A percentile compares a stretch with the other conserved stretches of the same genome.
Conservation (phyloP, 2,113 vertebrate species). For the Catharus bicknelli region DNA sequence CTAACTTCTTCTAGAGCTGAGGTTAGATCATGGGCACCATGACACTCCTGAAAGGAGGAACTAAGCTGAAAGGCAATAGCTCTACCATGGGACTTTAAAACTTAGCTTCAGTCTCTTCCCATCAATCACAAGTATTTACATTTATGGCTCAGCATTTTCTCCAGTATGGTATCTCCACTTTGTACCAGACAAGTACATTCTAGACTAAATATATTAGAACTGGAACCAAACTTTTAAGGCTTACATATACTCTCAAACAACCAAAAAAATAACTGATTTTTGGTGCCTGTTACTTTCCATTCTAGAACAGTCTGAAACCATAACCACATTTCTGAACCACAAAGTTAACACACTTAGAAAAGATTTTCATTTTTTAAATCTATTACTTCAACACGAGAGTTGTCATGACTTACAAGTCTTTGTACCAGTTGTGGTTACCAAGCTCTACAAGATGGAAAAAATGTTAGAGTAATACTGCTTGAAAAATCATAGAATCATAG, state of each 20-base stretch:
- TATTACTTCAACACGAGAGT: not conserved
- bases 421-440: not conserved
- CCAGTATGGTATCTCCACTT: not conserved
- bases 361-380: not conserved
- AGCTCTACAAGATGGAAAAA: not conserved
- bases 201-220: not conserved
- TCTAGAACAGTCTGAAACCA: not conserved
- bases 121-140: not conserved
- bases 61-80: not conserved
- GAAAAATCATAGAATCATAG: not conserved
- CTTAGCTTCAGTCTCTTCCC: not conserved
- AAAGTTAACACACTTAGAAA: not conserved
- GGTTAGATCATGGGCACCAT: not conserved
- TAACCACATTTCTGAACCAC: not conserved
- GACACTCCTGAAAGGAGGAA: not conserved
- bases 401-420: not conserved
- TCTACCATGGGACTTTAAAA: not conserved
- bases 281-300: not conserved
- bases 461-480: not conserved
- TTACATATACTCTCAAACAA: not conserved
- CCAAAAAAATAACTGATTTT: not conserved
- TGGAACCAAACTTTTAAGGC: not conserved
- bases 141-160: not conserved
- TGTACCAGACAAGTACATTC: not conserved
- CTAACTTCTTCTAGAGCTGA: not conserved